Conservation (phyloP, 2,888 invertebrate genomes). For the Xylocampa areola region DNA sequence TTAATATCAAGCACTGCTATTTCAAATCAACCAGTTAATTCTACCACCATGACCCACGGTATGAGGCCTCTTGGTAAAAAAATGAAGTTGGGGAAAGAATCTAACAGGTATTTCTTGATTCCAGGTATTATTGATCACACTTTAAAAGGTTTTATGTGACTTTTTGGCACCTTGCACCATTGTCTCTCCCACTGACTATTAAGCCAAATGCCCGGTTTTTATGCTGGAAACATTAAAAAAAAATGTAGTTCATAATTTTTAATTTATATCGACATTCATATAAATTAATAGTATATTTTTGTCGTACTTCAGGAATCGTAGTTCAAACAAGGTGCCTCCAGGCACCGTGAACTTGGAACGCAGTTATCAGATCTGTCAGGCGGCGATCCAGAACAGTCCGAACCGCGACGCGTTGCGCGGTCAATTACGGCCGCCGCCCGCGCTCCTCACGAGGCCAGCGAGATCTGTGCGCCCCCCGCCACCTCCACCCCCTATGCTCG, state of each 20-base stretch:
- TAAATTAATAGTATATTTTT: background rate
- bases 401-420: conserved; percentile 96
- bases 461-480: conserved; percentile 76
- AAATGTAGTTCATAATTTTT: too few species aligned
- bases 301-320: conserved; percentile 83
- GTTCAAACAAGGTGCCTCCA: conserved; percentile 94
- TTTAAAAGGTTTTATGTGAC: too few species aligned
- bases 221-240: too few species aligned
- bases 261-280: background rate
- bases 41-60: conserved; percentile 74
- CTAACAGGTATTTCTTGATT: conserved; percentile 74
- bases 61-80: conserved; percentile 77
- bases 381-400: conserved; percentile 97
- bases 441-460: conserved; percentile 90
- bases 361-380: conserved; percentile 98
- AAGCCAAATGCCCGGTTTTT: too few species aligned
- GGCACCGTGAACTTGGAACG: conserved; percentile 97
- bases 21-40: conserved; percentile 73
- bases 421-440: conserved; percentile 96
- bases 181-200: too few species aligned
- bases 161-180: too few species aligned
- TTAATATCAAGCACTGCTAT: conserved; percentile 76
- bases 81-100: conserved; percentile 81
- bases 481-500: conserved; percentile 87
- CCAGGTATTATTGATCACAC: background rate